phyloP scores from a whole-genome alignment of 2,113 vertebrate genomes.

The Podiceps cristatus region DNA sequence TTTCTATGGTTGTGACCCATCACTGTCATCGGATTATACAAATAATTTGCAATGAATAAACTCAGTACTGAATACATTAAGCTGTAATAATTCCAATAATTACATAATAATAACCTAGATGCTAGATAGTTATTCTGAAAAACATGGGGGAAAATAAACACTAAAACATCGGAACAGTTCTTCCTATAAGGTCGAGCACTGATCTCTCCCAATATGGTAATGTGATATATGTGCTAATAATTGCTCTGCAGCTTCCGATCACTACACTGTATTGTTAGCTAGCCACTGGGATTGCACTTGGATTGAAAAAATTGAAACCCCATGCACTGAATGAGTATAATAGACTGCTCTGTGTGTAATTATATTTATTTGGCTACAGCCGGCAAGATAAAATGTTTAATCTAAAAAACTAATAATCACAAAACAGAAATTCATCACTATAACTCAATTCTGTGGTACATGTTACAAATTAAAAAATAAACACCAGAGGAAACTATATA shows the following conservation, averaged over 20 bases:
- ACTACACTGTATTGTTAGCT: not conserved
- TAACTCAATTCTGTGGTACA: constrained; percentile 23
- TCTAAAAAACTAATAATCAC: constrained; percentile 44
- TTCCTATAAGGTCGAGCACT: not conserved
- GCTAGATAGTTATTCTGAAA: not conserved
- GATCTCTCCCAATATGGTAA: not conserved
- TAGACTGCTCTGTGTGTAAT: not conserved
- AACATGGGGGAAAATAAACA: not conserved
- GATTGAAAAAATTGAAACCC: not conserved
- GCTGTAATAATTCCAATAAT: not conserved
- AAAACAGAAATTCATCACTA: constrained; percentile 22
- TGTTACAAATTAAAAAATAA: constrained; percentile 53
- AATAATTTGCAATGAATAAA: not conserved
- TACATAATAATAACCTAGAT: not conserved
- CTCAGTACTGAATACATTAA: not conserved
- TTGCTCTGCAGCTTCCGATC: not conserved
- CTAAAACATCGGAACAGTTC: not conserved
- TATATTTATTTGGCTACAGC: not conserved
- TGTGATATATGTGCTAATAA: not conserved
- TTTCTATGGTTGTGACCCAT: not conserved
- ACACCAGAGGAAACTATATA: constrained; percentile 27
- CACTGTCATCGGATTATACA: not conserved
- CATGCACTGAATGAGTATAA: not conserved
- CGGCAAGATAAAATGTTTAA: constrained; percentile 43
- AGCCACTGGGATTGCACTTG: not conserved